These are phyloP conservation scores for Silvanus unidentatus DNA, from an alignment of 2,888 invertebrate genomes.

Conservation along the genomic window DNA sequence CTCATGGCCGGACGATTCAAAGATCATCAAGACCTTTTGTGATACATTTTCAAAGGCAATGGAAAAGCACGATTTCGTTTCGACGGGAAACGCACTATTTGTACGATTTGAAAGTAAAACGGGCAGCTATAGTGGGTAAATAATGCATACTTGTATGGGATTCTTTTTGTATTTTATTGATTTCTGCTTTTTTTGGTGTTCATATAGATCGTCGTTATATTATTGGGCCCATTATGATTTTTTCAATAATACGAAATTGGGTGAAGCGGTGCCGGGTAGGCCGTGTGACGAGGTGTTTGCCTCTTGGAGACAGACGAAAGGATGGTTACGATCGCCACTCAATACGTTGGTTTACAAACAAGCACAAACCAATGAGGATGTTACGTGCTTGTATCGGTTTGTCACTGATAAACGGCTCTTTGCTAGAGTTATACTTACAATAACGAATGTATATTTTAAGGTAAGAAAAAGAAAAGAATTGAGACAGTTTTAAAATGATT, in stretches of 20 bases:
- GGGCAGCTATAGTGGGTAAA: constrained; percentile 82
- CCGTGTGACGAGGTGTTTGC: constrained; percentile 84
- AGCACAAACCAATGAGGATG: constrained; percentile 64
- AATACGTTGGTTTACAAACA: constrained; percentile 84
- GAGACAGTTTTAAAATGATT: background rate
- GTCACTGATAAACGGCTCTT: constrained; percentile 76
- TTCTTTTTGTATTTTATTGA: background rate
- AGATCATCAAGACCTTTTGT: constrained; percentile 90
- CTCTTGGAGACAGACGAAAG: constrained; percentile 74
- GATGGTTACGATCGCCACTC: constrained; percentile 72
- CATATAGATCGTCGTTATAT: constrained; percentile 76
- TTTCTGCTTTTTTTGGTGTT: too few species aligned
- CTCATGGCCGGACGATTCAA: constrained; percentile 79
- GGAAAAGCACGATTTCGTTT: constrained; percentile 90
- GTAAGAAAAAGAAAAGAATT: constrained; percentile 36
- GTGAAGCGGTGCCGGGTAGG: constrained; percentile 73
- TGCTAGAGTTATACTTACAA: constrained; percentile 73
- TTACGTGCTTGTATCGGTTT: constrained; percentile 77
- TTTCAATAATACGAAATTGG: constrained; percentile 84
- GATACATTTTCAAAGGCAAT: constrained; percentile 89
- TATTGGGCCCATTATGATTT: constrained; percentile 94
- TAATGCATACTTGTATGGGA: constrained; percentile 2
- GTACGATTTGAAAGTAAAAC: constrained; percentile 88
- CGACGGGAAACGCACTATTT: constrained; percentile 78
- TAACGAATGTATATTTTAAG: constrained; percentile 76